These are phyloP conservation scores for Tetragonula clypearis DNA, from an alignment of 1,140 invertebrate genomes.

Conservation along the genomic window DNA sequence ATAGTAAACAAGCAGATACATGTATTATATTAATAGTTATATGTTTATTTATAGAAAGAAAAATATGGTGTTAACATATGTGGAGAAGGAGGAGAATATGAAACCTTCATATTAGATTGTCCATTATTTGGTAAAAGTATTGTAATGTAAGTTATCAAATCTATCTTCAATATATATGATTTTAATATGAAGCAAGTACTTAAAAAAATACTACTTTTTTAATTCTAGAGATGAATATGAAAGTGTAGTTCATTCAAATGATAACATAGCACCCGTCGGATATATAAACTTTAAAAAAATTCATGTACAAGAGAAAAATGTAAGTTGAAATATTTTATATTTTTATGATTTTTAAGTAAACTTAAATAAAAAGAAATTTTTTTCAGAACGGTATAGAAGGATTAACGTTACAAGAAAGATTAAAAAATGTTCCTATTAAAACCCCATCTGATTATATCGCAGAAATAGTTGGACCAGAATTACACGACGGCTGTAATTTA, in stretches of 20 bases:
- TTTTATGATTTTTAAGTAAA: slow-evolving; percentile 10
- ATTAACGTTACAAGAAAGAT: slow-evolving; percentile 79
- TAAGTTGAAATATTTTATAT: slow-evolving; percentile 70
- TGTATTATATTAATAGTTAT: not conserved
- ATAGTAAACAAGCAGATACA: not conserved
- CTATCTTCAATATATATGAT: slow-evolving; percentile 15
- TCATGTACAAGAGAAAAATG: slow-evolving; percentile 87
- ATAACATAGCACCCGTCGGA: slow-evolving; percentile 95
- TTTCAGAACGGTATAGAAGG: slow-evolving; percentile 75
- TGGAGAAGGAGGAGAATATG: slow-evolving; percentile 99
- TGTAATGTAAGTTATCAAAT: slow-evolving; percentile 89
- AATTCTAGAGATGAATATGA: slow-evolving; percentile 92
- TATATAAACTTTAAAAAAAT: slow-evolving; percentile 94
- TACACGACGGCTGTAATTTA: slow-evolving; percentile 81
- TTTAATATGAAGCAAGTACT: not conserved
- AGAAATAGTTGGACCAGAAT: slow-evolving; percentile 82
- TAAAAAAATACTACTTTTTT: slow-evolving; percentile 49
- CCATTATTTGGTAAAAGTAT: slow-evolving; percentile 96
- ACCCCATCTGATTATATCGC: slow-evolving; percentile 83
- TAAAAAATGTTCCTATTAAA: slow-evolving; percentile 82
- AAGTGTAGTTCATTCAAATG: slow-evolving; percentile 93
- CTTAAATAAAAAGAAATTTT: slow-evolving; percentile 5
- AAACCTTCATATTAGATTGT: slow-evolving; percentile 98
- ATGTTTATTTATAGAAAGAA: slow-evolving; percentile 85
- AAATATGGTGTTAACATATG: slow-evolving; percentile 99